Percentiles rank a stretch among this genome's conserved stretches.
Conservation (phyloP, 2,113 vertebrate species). For the Pyrgilauda ruficollis region DNA sequence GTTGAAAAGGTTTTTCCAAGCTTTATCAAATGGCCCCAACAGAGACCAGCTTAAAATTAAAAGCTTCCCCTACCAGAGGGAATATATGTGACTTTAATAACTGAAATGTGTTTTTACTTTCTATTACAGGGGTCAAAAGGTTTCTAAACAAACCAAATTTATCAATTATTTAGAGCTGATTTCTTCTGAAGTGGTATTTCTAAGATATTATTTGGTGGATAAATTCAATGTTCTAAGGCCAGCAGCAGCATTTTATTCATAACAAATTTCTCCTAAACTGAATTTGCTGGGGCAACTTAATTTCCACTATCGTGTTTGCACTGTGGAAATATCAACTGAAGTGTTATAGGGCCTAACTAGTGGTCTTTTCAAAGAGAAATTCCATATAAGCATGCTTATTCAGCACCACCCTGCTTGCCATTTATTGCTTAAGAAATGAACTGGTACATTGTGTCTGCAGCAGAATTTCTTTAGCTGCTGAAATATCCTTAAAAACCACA, state of each 20-base stretch:
- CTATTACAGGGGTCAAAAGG: conserved; percentile 85
- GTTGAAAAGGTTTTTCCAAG: conserved; percentile 76
- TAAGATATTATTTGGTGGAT: conserved; percentile 92
- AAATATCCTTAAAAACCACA: conserved; percentile 66
- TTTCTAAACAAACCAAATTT: conserved; percentile 92
- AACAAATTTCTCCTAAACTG: conserved; percentile 90
- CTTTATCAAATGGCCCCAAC: conserved; percentile 81
- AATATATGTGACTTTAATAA: conserved; percentile 85
- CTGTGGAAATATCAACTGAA: conserved; percentile 80
- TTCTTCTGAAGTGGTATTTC: conserved; percentile 90
- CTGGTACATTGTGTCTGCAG: conserved; percentile 60
- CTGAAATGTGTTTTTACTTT: conserved; percentile 86
- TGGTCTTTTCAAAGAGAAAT: conserved; percentile 81
- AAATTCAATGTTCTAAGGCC: conserved; percentile 92
- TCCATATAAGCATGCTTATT: conserved; percentile 82
- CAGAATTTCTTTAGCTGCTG: conserved; percentile 56
- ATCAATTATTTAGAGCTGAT: conserved; percentile 93
- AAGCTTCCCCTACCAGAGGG: conserved; percentile 78
- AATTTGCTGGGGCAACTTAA: conserved; percentile 94
- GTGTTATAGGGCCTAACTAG: conserved; percentile 78
- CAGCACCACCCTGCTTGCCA: conserved; percentile 70
- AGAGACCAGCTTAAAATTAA: conserved; percentile 81
- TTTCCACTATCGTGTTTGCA: conserved; percentile 84
- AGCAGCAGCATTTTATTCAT: conserved; percentile 86
- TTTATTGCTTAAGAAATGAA: conserved; percentile 81